Percentiles rank a stretch among this genome's conserved stretches.
Evolutionary conservation across 2,113 vertebrate genomes (phyloP).

Genomic region (Larimichthys crocea): DNA sequence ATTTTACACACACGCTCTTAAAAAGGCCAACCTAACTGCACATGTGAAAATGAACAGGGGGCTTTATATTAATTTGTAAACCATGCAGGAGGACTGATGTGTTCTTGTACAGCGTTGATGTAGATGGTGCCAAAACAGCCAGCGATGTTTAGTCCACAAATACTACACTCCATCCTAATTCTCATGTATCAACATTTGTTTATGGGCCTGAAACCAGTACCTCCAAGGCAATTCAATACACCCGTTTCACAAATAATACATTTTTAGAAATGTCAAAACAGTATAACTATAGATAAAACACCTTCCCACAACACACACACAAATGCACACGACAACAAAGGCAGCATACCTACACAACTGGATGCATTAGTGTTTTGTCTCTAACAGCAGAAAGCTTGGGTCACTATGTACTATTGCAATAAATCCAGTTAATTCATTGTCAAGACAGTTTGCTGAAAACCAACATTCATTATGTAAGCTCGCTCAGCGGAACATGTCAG

Average conservation of each 20-base stretch:
- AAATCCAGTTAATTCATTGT: conserved; percentile 75
- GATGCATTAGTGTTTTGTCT: conserved; percentile 65
- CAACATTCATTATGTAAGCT: conserved; percentile 74
- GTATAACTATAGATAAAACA: conserved; percentile 59
- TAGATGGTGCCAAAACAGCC: conserved; percentile 27
- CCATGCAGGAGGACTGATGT: not conserved
- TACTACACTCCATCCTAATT: conserved; percentile 32
- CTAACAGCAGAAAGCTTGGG: conserved; percentile 63
- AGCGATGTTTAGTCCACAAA: conserved; percentile 29
- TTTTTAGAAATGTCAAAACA: conserved; percentile 64
- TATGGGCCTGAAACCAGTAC: conserved; percentile 29
- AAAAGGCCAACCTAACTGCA: not conserved
- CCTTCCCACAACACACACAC: conserved; percentile 29
- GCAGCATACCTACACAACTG: conserved; percentile 49
- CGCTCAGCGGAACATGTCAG: conserved; percentile 66
- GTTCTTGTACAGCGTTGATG: not conserved
- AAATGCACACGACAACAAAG: conserved; percentile 34
- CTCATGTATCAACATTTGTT: conserved; percentile 51
- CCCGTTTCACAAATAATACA: conserved; percentile 35
- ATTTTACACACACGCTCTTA: not conserved
- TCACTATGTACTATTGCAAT: conserved; percentile 66
- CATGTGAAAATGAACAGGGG: not conserved
- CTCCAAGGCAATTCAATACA: conserved; percentile 46
- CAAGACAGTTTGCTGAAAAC: conserved; percentile 72
- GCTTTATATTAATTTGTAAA: conserved; percentile 33